Evolutionary conservation across 2,888 invertebrate genomes (phyloP).

Genomic region (Archips xylosteana): DNA sequence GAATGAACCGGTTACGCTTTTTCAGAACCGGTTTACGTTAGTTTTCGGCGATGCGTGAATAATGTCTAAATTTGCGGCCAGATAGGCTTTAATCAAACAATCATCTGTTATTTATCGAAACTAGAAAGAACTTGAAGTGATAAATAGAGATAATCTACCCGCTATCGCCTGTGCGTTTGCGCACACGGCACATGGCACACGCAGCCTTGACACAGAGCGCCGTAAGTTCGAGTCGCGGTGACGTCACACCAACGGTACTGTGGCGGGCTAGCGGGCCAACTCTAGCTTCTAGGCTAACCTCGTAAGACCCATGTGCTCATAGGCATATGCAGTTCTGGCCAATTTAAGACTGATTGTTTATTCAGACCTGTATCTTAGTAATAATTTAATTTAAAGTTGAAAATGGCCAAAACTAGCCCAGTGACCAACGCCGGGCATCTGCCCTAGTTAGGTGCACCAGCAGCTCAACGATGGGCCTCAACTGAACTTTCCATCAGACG

Average conservation of each 20-base stretch:
- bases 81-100: not conserved
- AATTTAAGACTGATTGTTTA: no score
- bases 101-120: not conserved
- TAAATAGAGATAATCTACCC: slow-evolving; percentile 18
- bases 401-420: no score
- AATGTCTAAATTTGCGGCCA: not conserved
- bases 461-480: no score
- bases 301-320: not conserved
- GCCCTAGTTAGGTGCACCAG: no score
- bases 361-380: no score
- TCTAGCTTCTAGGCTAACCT: slow-evolving; percentile 2
- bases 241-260: slow-evolving; percentile 34
- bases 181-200: not conserved
- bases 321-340: no score
- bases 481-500: no score
- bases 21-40: not conserved
- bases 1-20: not conserved
- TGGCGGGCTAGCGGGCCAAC: not conserved
- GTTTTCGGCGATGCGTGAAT: not conserved
- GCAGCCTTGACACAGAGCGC: slow-evolving; percentile 46
- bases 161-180: slow-evolving; percentile 37
- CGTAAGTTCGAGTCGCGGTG: slow-evolving; percentile 30
- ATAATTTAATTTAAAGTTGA: no score
- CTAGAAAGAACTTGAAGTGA: not conserved
- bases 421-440: no score